These are phyloP conservation scores for Drosophila sp. DNA, from an alignment of 1,140 invertebrate species.

Conservation along the genomic window DNA sequence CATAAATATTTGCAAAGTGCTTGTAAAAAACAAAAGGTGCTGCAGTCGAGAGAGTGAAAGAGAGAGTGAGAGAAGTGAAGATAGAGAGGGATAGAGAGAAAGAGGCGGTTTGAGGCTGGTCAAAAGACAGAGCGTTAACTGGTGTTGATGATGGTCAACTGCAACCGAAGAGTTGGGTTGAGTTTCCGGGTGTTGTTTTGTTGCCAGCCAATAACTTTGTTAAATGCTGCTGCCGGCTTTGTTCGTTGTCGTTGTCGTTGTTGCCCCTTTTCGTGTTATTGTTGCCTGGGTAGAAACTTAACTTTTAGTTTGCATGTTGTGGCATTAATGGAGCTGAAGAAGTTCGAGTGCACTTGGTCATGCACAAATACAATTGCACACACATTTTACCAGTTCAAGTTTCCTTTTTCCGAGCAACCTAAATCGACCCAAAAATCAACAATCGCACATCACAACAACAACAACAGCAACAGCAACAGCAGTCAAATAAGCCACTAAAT, in stretches of 20 bases:
- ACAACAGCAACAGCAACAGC: too few species aligned
- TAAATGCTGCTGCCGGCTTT: constrained; percentile 57
- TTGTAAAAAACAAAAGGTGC: constrained; percentile 80
- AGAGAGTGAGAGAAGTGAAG: neutral
- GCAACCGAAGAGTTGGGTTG: constrained; percentile 2
- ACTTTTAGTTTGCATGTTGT: constrained; percentile 77
- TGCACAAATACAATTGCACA: neutral
- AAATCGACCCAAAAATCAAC: constrained; percentile 42
- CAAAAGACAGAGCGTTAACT: constrained; percentile 30
- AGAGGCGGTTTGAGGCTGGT: neutral
- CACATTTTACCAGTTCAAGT: neutral
- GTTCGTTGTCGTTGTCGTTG: constrained; percentile 24
- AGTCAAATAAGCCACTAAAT: constrained; percentile 65
- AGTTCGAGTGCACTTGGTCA: constrained; percentile 63
- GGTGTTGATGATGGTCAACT: constrained; percentile 68
- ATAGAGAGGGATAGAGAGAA: constrained; percentile 4
- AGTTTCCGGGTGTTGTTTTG: neutral
- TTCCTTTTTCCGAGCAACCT: constrained; percentile 3
- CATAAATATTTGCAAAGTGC: constrained; percentile 82
- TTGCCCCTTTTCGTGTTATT: constrained; percentile 33
- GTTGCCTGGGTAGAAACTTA: constrained; percentile 60
- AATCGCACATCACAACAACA: constrained; percentile 30
- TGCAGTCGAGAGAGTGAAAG: constrained; percentile 7
- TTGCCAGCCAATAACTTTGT: constrained; percentile 69
- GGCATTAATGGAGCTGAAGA: constrained; percentile 73